Base-by-base conservation (phyloP, 1,140 invertebrate genomes). In the Drosophila busckii region DNA sequence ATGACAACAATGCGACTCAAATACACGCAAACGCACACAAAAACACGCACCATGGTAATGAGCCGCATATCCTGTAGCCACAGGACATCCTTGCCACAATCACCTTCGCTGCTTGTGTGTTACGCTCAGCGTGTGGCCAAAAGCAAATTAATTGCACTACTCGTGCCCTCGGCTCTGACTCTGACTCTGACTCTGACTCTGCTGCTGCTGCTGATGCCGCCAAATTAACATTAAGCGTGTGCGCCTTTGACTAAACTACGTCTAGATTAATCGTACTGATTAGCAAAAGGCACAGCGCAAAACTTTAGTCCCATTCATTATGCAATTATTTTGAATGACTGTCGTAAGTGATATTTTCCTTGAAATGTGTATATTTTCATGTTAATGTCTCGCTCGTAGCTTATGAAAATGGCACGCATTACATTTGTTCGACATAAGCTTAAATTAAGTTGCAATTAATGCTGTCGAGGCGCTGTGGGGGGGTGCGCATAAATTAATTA, bases 131-230 rank as follows among this genome's bases (percentile, higher is more conserved):
- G 38, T 63, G 75, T 40, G 64, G 60, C 73, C 70, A 83, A 76
- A n/a, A 83, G 70, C 84, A 83, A 83, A 83, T 83, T 83, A 83
- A 83, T 83, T 83, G 76, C 76, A 52, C n/a, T n/a, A n/a, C n/a
- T n/a, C n/a, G n/a, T n/a, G 46, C 49, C 48, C 54, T 54, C 45
- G 32, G 25, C 10, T 8, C 8, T 35, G 35, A 38, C 55, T 50
- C 58, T 66, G 71, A n/a, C n/a, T n/a, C n/a, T n/a, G n/a, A n/a
- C 48, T 66, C 56, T 49, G 35, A 19, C 38, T 56, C 49, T 55
- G 31, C 10, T 67, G 23, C n/a, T 12, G 35, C 34, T 50, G 41
- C 55, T 31, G 23, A 45, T 40, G 16, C 15, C 8, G 31, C 10
- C 75, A 82, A 80, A 80, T 80, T 80, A 82, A 82, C 73, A 80